Evolutionary conservation across 2,113 vertebrate genomes (phyloP), one percentile per base, ranked within the genome.

Genomic region (Lethenteron reissneri): DNA sequence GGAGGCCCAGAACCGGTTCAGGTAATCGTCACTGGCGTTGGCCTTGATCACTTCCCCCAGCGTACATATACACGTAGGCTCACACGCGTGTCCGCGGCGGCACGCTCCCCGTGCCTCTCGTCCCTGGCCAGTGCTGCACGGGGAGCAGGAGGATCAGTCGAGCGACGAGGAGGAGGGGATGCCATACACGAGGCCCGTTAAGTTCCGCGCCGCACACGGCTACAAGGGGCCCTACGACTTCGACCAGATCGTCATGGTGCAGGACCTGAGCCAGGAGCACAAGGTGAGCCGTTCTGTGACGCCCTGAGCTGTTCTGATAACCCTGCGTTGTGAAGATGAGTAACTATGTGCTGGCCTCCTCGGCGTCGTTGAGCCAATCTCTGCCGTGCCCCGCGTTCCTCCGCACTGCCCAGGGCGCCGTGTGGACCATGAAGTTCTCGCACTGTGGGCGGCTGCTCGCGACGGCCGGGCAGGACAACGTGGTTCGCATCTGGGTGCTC

Each of bases 401-500:
- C 77, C 73, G 74, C 7, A 77, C 78, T 77, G 74, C 9, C 11
- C 74, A 95, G 92, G 94, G 94, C 56, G 94, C 94, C 1, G 94
- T 99, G 70, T 99, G 94, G 94, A 99, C 94, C 4, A 99, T 99
- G 94, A 99, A 97, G 76, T 99, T 99, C 80, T 97, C 94, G 74
- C 89, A 99, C 78, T 99, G 94, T 3, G 91, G 94, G 58, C 80
- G 94, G 72, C 82, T 99, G 76, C 82, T 99, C 78, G 94, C 94
- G 5, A 88, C 88, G 17, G 92, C 90, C 15, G 94, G 94, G 17
- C 94, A 97, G 78, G 94, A 97, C 75, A 99, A 99, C 0, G 82
- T 96, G 71, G 94, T 99, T 21, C 84, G 94, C 74, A 99, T 99
- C 81, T 99, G 94, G 94, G 92, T 91, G 75, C 79, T 99, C 72